Evolutionary conservation across 2,797 vertebrate species (phyloP).

Genomic region (Microchirus variegatus): DNA sequence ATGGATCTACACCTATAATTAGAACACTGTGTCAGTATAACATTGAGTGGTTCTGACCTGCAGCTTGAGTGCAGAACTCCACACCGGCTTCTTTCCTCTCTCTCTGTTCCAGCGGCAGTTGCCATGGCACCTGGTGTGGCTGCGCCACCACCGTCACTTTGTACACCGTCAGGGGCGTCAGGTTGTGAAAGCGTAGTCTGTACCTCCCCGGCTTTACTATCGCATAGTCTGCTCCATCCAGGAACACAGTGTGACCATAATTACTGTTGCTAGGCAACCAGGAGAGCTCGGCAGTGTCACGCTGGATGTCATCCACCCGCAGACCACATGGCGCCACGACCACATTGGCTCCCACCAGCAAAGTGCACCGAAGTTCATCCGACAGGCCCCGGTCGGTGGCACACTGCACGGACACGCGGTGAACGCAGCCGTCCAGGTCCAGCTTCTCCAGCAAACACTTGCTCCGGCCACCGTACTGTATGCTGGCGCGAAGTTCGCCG

Average conservation of each 20-base stretch:
- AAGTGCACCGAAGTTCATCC: conserved; percentile 91
- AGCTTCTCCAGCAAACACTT: conserved; percentile 96
- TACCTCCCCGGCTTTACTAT: conserved; percentile 87
- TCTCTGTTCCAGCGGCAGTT: conserved; percentile 95
- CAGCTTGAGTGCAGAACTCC: conserved; percentile 95
- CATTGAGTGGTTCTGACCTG: conserved; percentile 82
- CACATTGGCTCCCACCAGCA: conserved; percentile 93
- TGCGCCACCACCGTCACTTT: conserved; percentile 92
- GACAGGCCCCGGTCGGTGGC: conserved; percentile 88
- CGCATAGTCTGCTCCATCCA: conserved; percentile 91
- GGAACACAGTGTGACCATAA: conserved; percentile 93
- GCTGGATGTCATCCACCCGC: conserved; percentile 90
- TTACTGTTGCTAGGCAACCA: conserved; percentile 98
- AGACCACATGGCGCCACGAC: conserved; percentile 92
- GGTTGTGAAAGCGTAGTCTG: conserved; percentile 89
- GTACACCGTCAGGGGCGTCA: conserved; percentile 91
- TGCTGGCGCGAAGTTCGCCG: conserved; percentile 86
- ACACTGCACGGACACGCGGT: conserved; percentile 92
- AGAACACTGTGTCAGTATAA: conserved; percentile 3
- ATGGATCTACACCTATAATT: conserved; percentile 14
- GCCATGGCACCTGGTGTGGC: conserved; percentile 98
- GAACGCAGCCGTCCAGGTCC: conserved; percentile 87
- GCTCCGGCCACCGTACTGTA: conserved; percentile 85
- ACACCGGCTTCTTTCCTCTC: conserved; percentile 93
- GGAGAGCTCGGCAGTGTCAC: conserved; percentile 91